Conservation (phyloP, 1,140 invertebrate species). For the Eulimnadia texana region DNA sequence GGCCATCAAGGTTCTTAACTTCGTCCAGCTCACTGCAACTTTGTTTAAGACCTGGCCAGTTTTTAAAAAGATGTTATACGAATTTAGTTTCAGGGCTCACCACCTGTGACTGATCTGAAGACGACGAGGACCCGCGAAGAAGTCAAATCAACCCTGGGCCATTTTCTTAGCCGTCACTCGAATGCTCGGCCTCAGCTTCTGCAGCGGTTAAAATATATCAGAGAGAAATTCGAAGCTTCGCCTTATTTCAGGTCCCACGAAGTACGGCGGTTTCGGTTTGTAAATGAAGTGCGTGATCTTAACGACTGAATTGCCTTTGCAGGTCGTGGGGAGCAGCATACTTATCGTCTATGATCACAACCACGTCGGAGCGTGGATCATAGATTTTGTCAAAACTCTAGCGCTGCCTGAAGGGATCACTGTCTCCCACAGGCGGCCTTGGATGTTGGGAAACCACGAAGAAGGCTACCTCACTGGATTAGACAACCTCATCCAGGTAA, state of each 20-base stretch:
- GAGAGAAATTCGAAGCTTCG: conserved; percentile 62
- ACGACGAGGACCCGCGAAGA: conserved; percentile 55
- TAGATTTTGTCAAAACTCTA: conserved; percentile 88
- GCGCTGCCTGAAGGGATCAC: conserved; percentile 49
- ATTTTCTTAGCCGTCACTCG: conserved; percentile 52
- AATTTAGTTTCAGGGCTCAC: conserved; percentile 42
- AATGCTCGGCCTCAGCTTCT: conserved; percentile 52
- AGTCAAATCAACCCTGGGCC: conserved; percentile 57
- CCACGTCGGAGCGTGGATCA: conserved; percentile 83
- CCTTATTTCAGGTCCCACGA: conserved; percentile 79
- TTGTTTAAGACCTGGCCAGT: conserved; percentile 3
- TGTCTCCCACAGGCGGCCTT: conserved; percentile 53
- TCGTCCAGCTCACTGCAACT: neutral
- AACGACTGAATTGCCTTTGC: too few relatives aligned
- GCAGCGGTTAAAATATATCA: conserved; percentile 56
- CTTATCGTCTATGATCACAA: conserved; percentile 80
- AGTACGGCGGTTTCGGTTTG: conserved; percentile 42
- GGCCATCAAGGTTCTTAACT: conserved; percentile 58
- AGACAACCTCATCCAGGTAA: conserved; percentile 48
- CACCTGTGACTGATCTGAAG: conserved; percentile 52
- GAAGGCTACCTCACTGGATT: conserved; percentile 84
- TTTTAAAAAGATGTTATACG: conserved; percentile 1
- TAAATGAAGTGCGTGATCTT: too few relatives aligned
- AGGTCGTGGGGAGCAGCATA: conserved; percentile 79
- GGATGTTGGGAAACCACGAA: conserved; percentile 84